Evolutionary conservation across 2,888 invertebrate genomes (phyloP).

Genomic region (Phrixothrix hirtus): DNA sequence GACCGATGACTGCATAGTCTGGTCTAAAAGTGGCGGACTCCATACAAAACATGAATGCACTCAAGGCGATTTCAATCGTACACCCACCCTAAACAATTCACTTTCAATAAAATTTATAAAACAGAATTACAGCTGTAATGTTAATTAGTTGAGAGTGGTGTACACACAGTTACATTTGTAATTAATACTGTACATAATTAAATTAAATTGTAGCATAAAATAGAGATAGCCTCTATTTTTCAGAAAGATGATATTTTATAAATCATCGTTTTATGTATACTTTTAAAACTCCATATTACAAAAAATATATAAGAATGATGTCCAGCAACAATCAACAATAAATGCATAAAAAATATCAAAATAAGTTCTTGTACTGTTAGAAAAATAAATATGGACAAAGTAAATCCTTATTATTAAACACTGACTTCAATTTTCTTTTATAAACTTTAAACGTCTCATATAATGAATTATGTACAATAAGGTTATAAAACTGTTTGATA

Average conservation of each 20-base stretch:
- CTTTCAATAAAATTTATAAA: too few species aligned
- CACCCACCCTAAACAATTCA: constrained; percentile 42
- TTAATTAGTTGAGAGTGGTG: constrained; percentile 20
- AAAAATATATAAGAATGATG: constrained; percentile 9
- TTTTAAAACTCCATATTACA: constrained; percentile 12
- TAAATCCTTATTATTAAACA: constrained; percentile 5
- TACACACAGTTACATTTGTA: constrained; percentile 18
- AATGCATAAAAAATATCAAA: constrained; percentile 16
- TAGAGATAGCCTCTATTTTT: constrained; percentile 7
- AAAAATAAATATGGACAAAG: constrained; percentile 10
- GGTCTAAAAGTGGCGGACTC: constrained; percentile 54
- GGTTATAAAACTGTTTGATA: constrained; percentile 4
- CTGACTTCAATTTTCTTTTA: constrained; percentile 4
- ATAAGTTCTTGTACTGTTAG: constrained; percentile 4
- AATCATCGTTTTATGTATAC: constrained; percentile 2
- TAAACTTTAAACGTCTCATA: constrained; percentile 2
- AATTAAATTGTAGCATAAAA: constrained; percentile 17
- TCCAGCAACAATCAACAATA: constrained; percentile 15
- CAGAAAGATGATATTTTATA: not conserved
- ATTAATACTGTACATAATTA: constrained; percentile 16
- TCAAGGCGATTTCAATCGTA: constrained; percentile 51
- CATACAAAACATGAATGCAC: constrained; percentile 55
- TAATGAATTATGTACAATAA: too few species aligned
- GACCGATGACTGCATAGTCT: constrained; percentile 54
- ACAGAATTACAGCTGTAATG: too few species aligned